These are phyloP conservation scores for Orchesella flavescens DNA, from an alignment of 2,888 invertebrate genomes.

Conservation along the genomic window DNA sequence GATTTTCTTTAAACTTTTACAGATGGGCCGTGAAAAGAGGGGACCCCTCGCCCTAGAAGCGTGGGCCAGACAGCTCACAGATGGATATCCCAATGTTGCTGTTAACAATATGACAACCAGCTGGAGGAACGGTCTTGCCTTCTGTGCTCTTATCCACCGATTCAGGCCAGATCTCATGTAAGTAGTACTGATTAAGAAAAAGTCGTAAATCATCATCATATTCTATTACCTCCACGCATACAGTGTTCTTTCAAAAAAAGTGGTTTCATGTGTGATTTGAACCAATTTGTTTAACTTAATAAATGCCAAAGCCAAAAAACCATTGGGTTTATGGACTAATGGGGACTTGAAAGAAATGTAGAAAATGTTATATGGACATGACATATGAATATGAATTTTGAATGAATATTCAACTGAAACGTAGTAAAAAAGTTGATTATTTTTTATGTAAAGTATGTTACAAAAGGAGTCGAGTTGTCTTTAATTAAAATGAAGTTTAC, in stretches of 20 bases:
- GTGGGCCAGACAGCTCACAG: conserved; percentile 92
- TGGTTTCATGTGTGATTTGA: neutral
- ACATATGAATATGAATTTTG: no score
- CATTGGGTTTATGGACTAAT: no score
- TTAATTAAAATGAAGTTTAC: conserved; percentile 41
- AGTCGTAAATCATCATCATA: conserved; percentile 1
- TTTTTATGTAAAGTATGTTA: conserved; percentile 5
- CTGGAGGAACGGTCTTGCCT: conserved; percentile 88
- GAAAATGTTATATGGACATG: no score
- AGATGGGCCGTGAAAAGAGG: conserved; percentile 71
- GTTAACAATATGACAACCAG: conserved; percentile 96
- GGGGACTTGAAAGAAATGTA: no score
- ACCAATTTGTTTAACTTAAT: conserved; percentile 6
- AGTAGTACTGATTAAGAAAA: conserved; percentile 77
- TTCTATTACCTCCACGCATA: neutral
- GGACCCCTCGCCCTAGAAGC: conserved; percentile 76
- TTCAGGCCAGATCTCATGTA: conserved; percentile 96
- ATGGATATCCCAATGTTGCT: conserved; percentile 91
- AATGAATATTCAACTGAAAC: no score
- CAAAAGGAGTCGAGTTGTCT: conserved; percentile 32
- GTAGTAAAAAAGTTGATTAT: neutral
- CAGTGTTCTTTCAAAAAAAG: neutral
- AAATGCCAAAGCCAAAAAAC: neutral
- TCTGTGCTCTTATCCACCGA: conserved; percentile 96
- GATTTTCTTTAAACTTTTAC: conserved; percentile 23